Evolutionary conservation across 2,113 vertebrate species (phyloP).

Genomic region (Tautogolabrus adspersus): DNA sequence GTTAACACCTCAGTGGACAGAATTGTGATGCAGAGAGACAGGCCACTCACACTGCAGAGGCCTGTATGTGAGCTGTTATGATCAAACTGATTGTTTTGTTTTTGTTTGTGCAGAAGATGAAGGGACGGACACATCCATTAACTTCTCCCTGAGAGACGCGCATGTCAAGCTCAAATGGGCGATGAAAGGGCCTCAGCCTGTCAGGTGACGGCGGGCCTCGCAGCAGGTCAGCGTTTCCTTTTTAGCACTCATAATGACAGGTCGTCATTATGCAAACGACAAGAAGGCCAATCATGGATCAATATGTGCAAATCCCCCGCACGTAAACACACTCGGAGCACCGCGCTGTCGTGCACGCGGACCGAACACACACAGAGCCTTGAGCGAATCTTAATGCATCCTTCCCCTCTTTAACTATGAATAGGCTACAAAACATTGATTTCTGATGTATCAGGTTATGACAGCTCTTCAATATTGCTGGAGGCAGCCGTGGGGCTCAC

Average conservation of each 20-base stretch:
- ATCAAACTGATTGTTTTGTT: constrained; percentile 47
- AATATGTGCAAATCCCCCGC: constrained; percentile 39
- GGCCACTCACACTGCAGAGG: constrained; percentile 1
- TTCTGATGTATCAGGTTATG: constrained; percentile 79
- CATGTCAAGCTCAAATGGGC: constrained; percentile 22
- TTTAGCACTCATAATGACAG: constrained; percentile 47
- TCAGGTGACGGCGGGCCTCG: constrained; percentile 21
- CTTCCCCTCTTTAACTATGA: constrained; percentile 68
- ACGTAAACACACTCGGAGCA: not conserved
- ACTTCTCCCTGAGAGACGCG: constrained; percentile 14
- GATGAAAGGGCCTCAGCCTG: constrained; percentile 18
- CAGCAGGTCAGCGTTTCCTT: constrained; percentile 44
- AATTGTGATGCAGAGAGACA: constrained; percentile 33
- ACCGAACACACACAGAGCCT: constrained; percentile 24
- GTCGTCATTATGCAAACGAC: constrained; percentile 38
- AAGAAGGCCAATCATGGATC: constrained; percentile 56
- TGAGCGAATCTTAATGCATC: constrained; percentile 55
- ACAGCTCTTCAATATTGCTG: constrained; percentile 75
- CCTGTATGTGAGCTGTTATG: constrained; percentile 15
- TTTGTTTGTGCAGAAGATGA: constrained; percentile 25
- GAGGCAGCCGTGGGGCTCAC: constrained; percentile 49
- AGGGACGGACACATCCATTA: constrained; percentile 49
- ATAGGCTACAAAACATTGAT: constrained; percentile 70
- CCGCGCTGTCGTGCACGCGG: not conserved
- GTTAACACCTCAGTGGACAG: constrained; percentile 48